Evolutionary conservation across 2,888 invertebrate species (phyloP).

Genomic region (Hypomecis punctinalis): DNA sequence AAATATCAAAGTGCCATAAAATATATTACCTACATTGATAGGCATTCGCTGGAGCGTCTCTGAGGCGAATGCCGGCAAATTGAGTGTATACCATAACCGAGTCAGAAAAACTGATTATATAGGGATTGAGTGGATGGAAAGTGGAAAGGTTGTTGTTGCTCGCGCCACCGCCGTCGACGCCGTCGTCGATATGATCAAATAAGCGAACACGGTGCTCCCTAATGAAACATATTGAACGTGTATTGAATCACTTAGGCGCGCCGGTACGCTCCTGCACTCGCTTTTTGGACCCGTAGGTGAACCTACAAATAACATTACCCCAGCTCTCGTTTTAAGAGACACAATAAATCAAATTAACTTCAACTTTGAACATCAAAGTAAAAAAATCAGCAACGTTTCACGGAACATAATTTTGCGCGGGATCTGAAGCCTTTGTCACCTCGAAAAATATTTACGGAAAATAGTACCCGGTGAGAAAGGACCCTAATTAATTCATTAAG

Average conservation of each 20-base stretch:
- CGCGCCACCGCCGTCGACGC: slow-evolving; percentile 54
- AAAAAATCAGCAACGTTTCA: slow-evolving; percentile 76
- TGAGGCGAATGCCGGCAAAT: slow-evolving; percentile 53
- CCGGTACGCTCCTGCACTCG: slow-evolving; percentile 77
- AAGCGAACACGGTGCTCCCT: slow-evolving; percentile 76
- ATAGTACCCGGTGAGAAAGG: slow-evolving; percentile 64
- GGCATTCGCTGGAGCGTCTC: slow-evolving; percentile 51
- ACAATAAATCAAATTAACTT: slow-evolving; percentile 82
- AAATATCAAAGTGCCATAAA: slow-evolving; percentile 37
- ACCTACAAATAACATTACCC: slow-evolving; percentile 79
- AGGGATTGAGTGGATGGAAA: slow-evolving; percentile 67
- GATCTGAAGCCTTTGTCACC: slow-evolving; percentile 64
- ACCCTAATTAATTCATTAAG: slow-evolving; percentile 77
- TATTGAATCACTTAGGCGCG: slow-evolving; percentile 83
- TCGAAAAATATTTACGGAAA: slow-evolving; percentile 73
- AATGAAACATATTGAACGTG: slow-evolving; percentile 85
- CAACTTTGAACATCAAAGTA: slow-evolving; percentile 79
- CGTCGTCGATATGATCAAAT: slow-evolving; percentile 80
- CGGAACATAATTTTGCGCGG: slow-evolving; percentile 76
- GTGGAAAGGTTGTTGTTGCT: slow-evolving; percentile 58
- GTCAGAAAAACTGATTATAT: slow-evolving; percentile 78
- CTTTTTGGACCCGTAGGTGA: slow-evolving; percentile 78
- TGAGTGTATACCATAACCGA: slow-evolving; percentile 71
- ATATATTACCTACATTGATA: slow-evolving; percentile 32
- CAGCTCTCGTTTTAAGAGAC: slow-evolving; percentile 79